Base-by-base conservation (phyloP, 1,140 invertebrate species). In the Drosophila bocki region DNA sequence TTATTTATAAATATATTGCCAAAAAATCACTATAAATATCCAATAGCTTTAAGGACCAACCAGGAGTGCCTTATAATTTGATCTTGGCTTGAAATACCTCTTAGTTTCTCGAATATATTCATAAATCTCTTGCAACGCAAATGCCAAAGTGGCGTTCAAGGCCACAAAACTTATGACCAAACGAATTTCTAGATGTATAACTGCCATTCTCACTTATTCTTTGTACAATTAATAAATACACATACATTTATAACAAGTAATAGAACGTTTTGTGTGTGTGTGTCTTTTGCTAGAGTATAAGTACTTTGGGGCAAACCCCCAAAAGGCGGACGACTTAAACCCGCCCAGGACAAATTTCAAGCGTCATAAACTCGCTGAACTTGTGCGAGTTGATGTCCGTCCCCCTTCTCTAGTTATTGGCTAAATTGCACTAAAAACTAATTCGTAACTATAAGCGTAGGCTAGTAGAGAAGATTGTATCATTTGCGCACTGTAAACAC, bases 401-500 rank as follows among this genome's bases (percentile, higher is more conserved):
- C 11, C 39, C 8, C 48, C 2, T 22, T 44, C 62, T 32, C 37
- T 50, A 32, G 53, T 37, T 42, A 51, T 51, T 60, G 22, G 37
- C 59, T 63, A 50, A 39, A 53, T 70, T 67, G 72, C 78, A 51
- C 64, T 85, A 72, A 32, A 32, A 44, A 29, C 70, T 74, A 74
- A 50, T 37, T 74, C 58, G 70, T 70, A 67, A 70, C 48, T 72
- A 56, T 26, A 84, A 69, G 75, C 63, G 75, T 75, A 75, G 60
- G 53, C 62, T 64, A 64, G 57, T 61, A 68, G 29, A 70, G 62
- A 35, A 67, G 57, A 71, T 72, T 59, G 51, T 80, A 86, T 92
- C 85, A 92, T 91, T 92, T 92, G 33, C 91, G 91, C 74, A 83
- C 91, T 48, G 91, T 92, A 77, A 92, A 93, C 35, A 92, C 92